Percentiles rank a stretch among this genome's conserved stretches.
These are phyloP conservation scores for Oenanthe oenanthe DNA, from an alignment of 2,113 vertebrate genomes.

Conservation along the genomic window DNA sequence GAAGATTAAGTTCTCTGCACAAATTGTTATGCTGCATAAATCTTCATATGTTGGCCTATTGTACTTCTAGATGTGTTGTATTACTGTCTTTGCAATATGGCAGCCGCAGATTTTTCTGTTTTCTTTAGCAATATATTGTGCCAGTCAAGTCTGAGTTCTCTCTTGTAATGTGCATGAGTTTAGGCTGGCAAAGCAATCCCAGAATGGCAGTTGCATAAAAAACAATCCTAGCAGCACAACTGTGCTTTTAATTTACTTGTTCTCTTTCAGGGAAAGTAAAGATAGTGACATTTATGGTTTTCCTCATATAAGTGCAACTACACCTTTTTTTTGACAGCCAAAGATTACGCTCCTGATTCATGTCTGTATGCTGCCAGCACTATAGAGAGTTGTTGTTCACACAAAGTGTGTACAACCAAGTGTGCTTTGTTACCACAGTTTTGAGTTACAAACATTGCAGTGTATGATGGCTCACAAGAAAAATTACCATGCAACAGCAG, in stretches of 20 bases:
- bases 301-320: neutral
- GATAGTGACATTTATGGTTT: neutral
- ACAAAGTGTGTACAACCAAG: neutral
- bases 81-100: neutral
- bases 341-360: neutral
- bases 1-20: neutral
- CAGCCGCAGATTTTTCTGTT: neutral
- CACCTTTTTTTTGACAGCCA: neutral
- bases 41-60: neutral
- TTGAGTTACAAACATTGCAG: neutral
- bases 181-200: neutral
- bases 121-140: neutral
- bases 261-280: neutral
- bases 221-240: neutral
- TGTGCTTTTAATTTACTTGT: neutral
- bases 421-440: neutral
- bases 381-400: neutral
- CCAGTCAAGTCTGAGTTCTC: neutral
- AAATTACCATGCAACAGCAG: neutral
- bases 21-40: neutral
- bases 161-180: neutral
- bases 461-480: neutral
- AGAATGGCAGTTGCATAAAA: neutral
- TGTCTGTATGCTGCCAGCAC: neutral
- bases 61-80: neutral